Base-by-base conservation (phyloP, 2,113 vertebrate genomes). In the Strigops habroptila region DNA sequence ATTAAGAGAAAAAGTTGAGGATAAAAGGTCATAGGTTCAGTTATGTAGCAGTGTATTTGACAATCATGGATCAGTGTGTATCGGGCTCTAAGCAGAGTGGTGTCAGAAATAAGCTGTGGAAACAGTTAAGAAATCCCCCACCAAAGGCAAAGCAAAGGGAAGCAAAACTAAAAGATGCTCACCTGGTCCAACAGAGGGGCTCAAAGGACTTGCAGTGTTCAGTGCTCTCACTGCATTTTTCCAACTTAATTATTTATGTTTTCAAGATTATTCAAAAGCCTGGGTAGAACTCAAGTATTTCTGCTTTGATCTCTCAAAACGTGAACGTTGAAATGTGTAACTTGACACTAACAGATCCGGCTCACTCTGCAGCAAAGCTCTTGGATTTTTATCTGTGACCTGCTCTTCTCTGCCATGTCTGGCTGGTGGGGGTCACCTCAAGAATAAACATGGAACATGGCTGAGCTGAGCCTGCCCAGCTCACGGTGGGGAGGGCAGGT, bases 161-260 rank as follows among this genome's bases (percentile, higher is more conserved):
- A 77, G 51, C 27, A 41, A 64, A 86, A 86, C 43, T 28, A 19
- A 49, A 57, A 37, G 6, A 1, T 65, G 31, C 53, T 31, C 51
- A 75, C 5, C 0, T 68, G 49, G 39, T 46, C 49, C 84, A 71
- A 65, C 33, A 44, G 73, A 60, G 75, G n/a, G 51, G 19, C 86
- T 88, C 15, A 0, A 59, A 93, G 70, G 73, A 82, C 77, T 70
- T 55, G 35, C 31, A 59, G 60, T 10, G 46, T 74, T 91, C 63
- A 27, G 14, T 48, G 70, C 70, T 86, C 80, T 64, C 90, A 44
- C 46, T 79, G 60, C 85, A 7, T 73, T 92, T 95, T 82, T 37
- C 67, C 53, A 33, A 22, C 53, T 96, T 19, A 83, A 93, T 95
- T 90, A 95, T 94, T 94, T 51, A 88, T 88, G 85, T 90, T 90